These are phyloP conservation scores for Neofelis nebulosa DNA, from an alignment of 2,113 vertebrate genomes.

Conservation along the genomic window DNA sequence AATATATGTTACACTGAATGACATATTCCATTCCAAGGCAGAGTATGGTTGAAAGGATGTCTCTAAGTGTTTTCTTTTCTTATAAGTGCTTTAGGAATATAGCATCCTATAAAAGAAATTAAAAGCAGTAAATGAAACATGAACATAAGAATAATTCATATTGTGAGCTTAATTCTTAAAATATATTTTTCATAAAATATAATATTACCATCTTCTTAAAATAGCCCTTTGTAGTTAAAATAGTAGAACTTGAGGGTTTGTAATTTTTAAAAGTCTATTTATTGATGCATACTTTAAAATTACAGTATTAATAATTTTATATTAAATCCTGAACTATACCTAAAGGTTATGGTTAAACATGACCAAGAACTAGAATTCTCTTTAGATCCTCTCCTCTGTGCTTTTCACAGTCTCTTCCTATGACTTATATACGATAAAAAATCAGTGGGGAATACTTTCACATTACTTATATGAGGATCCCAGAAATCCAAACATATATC, in stretches of 20 bases:
- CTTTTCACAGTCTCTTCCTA: background rate
- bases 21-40: background rate
- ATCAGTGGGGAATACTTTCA: background rate
- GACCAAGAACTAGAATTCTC: constrained; percentile 23
- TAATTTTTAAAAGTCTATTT: constrained; percentile 21
- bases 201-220: constrained; percentile 7
- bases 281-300: background rate
- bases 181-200: constrained; percentile 47
- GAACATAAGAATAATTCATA: constrained; percentile 15
- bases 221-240: constrained; percentile 6
- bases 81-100: constrained; percentile 24
- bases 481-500: background rate
- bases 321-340: background rate
- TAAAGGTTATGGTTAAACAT: background rate
- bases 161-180: constrained; percentile 24
- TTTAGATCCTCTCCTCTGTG: background rate
- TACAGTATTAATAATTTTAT: background rate
- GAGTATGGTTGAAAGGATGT: background rate
- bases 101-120: constrained; percentile 20
- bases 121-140: constrained; percentile 1
- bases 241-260: background rate
- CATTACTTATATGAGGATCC: background rate
- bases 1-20: background rate
- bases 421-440: background rate
- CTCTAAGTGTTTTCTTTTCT: constrained; percentile 5